Base-by-base conservation (phyloP, 23 tunicate genomes). In the Trididemnum clinides region DNA sequence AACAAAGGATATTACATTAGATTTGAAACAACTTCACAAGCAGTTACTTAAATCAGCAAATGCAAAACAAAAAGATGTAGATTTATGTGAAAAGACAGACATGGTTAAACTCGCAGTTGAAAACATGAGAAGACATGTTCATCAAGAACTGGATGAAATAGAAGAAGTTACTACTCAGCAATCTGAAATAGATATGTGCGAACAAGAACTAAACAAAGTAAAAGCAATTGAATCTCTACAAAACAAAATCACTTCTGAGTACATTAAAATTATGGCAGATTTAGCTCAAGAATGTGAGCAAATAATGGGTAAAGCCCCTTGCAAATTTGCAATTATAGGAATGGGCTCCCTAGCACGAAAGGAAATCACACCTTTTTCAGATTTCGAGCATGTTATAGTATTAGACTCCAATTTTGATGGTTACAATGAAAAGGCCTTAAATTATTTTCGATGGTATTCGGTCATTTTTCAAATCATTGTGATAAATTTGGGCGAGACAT, bases 361-460 rank as follows among this genome's bases (percentile, higher is more conserved):
- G 63, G 94, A 89, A 31, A 50, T 84, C 18, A 84, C 94, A 0
- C 78, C 88, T 0, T 82, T 57, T 44, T 78, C 87, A 1, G 85
- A 89, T 84, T 77, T 84, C 32, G 87, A 82, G 30, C 63, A 33
- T 25, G 39, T 70, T 1, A 84, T 89, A 32, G 78, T 89, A 0
- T 39, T 89, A 12, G 88, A 84, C 0, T 34, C 77, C 34, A 73
- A 28, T 7, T 34, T 35, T 1, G 66, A 65, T 1, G 66, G 65
- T 20, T n/a, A n/a, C n/a, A n/a, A n/a, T n/a, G 63, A 33, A 18
- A 21, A 63, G 21, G 62, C 39, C 33, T 10, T 78, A 5, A 64
- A 89, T 25, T 84, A 89, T 62, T 89, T 89, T 84, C 72, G 78
- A 28, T 89, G 94, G 94, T 89, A 58, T 78, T 26, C 85, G 26